Evolutionary conservation across 2,888 invertebrate species (phyloP), one percentile per base, ranked within the genome.

Genomic region (Hoplodrina blanda): DNA sequence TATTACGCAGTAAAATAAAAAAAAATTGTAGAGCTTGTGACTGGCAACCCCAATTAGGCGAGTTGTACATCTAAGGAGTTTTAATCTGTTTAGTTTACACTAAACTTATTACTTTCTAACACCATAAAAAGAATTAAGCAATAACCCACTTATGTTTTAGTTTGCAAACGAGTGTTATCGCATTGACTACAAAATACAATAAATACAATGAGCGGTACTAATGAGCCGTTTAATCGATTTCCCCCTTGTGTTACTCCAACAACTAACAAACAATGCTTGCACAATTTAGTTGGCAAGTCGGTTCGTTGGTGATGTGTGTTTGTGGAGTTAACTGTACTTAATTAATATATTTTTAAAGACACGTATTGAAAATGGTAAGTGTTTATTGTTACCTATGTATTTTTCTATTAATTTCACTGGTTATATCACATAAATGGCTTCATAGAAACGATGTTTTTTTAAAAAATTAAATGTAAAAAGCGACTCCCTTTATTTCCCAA

Each of bases 191-290:
- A 53, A 59, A 50, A 30, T 73, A 69, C 61, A 61, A 61, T 49
- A 37, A 19, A 44, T 57, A 61, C 53, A 78, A 78, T 70, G 56
- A 66, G 70, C 57, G 54, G 37, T 17, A 44, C 75, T 64, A 78
- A 78, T 57, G 33, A 56, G 5, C 46, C 61, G 54, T 33, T 20
- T 33, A 66, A 75, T 75, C 61, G 66, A 61, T 74, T 70, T 62
- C 5, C 44, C 30, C 49, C 15, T 25, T n/a, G 11, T 66, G 54
- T 37, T 19, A 41, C 50, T 60, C 60, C 30, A 49, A 52, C 61
- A 62, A 62, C n/a, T 73, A 50, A 57, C 60, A 4, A 53, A 46
- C 25, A 50, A 69, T 49, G 13, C 49, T 52, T 76, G 30, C 11
- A 20, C 20, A 62, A 54, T 54, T 44, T 59, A 62, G 71, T 76